Conservation (phyloP, 2,113 vertebrate species). For the Tragulus kanchil region DNA sequence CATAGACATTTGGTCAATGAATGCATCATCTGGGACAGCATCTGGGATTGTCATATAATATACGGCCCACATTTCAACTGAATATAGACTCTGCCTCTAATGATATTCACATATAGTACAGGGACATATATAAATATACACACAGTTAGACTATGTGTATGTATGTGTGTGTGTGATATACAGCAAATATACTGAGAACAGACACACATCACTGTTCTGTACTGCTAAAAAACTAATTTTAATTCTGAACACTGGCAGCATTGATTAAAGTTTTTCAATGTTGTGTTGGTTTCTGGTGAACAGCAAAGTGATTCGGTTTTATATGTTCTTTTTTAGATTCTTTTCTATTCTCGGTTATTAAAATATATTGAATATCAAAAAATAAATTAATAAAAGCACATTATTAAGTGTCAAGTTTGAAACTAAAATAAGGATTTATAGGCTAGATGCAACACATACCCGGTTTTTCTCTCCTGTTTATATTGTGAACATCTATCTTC, state of each 20-base stretch:
- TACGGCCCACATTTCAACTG: background rate
- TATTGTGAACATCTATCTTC: constrained; percentile 42
- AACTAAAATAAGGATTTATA: constrained; percentile 47
- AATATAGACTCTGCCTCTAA: background rate
- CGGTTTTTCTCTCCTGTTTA: background rate
- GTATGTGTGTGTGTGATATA: background rate
- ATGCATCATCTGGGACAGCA: constrained; percentile 19
- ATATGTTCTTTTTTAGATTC: too few relatives aligned
- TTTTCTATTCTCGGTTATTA: too few relatives aligned
- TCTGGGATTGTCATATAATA: background rate
- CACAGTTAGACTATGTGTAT: background rate
- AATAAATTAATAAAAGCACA: constrained; percentile 42
- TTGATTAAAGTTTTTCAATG: too few relatives aligned
- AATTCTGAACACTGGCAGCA: too few relatives aligned
- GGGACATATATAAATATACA: constrained; percentile 9
- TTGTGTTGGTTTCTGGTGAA: too few relatives aligned
- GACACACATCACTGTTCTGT: background rate
- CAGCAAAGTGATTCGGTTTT: too few relatives aligned
- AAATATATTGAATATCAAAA: too few relatives aligned
- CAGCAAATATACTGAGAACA: background rate
- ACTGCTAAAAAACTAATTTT: too few relatives aligned
- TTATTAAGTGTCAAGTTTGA: constrained; percentile 30
- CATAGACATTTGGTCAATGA: background rate
- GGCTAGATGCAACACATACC: constrained; percentile 36
- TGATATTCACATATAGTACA: background rate